phyloP scores from a whole-genome alignment of 2,113 vertebrate species.

The Marmota monax region DNA sequence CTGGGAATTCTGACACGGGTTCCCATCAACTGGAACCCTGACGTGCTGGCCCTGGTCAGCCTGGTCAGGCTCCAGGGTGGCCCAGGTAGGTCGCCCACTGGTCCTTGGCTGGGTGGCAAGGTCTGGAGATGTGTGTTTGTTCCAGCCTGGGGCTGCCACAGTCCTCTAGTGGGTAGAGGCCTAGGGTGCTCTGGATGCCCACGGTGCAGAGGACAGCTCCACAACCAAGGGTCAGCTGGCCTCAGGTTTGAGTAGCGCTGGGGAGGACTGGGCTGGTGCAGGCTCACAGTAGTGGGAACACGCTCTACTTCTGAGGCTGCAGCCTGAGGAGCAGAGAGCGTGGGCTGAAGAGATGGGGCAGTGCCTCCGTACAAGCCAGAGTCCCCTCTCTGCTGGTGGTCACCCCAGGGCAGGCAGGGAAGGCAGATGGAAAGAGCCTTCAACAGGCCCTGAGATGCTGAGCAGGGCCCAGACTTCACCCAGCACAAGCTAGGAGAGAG shows the following conservation, averaged over 20 bases:
- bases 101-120: background rate
- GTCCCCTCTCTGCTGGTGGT: background rate
- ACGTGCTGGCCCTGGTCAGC: rapidly evolving
- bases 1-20: background rate
- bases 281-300: rapidly evolving
- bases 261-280: background rate
- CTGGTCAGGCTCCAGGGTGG: background rate
- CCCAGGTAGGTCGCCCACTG: too few relatives aligned
- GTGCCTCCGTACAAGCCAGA: background rate
- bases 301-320: background rate
- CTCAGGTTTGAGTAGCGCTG: rapidly evolving
- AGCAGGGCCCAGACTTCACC: background rate
- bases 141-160: too few relatives aligned
- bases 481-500: too few relatives aligned
- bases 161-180: too few relatives aligned
- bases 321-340: background rate
- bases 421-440: background rate
- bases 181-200: background rate
- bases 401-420: background rate
- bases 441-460: background rate
- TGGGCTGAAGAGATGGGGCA: background rate
- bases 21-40: too few relatives aligned
- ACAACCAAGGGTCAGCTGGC: background rate
- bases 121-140: background rate
- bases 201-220: too few relatives aligned